phyloP scores from a whole-genome alignment of 2,797 vertebrate species.

The Pachyuromys duprasi region DNA sequence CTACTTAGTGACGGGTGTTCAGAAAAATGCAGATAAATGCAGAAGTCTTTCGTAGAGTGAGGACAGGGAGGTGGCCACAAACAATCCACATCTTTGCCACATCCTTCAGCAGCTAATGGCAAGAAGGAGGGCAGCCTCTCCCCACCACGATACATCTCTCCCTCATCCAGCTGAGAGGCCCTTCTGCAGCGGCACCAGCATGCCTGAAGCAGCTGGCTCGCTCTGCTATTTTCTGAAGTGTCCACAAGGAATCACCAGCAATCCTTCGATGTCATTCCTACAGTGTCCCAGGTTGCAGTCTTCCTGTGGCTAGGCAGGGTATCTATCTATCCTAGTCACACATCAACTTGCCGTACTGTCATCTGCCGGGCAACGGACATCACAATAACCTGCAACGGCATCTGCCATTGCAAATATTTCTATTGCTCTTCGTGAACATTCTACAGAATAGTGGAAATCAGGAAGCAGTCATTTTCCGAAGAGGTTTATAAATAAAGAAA shows the following conservation, averaged over 20 bases:
- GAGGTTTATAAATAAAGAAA: constrained; percentile 59
- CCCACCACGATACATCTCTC: not conserved
- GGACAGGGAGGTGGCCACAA: constrained; percentile 47
- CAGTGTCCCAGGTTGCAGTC: constrained; percentile 21
- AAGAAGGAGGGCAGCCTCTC: not conserved
- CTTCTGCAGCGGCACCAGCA: not conserved
- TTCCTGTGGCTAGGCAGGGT: not conserved
- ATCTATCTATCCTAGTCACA: constrained; percentile 20
- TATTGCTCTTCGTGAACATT: constrained; percentile 58
- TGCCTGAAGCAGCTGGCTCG: rapidly evolving
- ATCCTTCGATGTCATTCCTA: not conserved
- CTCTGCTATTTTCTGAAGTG: not conserved
- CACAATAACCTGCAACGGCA: constrained; percentile 58
- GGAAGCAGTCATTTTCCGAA: constrained; percentile 28
- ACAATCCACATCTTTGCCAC: constrained; percentile 62
- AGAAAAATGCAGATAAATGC: constrained; percentile 73
- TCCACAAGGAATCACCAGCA: not conserved
- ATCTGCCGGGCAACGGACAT: constrained; percentile 49
- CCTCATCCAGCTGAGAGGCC: not conserved
- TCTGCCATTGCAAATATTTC: constrained; percentile 60
- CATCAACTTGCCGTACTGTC: constrained; percentile 66
- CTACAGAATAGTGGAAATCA: constrained; percentile 42
- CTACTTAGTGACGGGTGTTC: constrained; percentile 38
- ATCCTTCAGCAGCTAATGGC: constrained; percentile 41
- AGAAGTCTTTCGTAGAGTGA: constrained; percentile 58